Evolutionary conservation across 2,888 invertebrate genomes (phyloP), one percentile per base, ranked within the genome.

Genomic region (Philonicus albiceps): DNA sequence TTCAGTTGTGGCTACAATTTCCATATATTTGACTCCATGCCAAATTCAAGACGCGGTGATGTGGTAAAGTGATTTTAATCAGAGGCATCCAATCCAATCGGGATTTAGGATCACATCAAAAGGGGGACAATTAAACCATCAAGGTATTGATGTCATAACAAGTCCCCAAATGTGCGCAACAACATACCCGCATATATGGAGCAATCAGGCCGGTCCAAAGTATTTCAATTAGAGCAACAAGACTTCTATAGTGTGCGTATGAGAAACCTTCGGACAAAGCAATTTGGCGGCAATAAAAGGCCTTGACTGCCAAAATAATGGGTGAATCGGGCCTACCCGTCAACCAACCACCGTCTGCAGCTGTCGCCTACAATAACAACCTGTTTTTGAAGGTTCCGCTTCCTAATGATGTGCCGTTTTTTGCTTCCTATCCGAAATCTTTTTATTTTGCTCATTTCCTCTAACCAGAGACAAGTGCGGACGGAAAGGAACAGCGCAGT

Each of bases 391-490:
- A 31, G 34, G 31, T 64, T 81, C 55, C 81, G 55, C 30, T 81
- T 34, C 64, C 55, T 81, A 81, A 81, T 81, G 81, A 81, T 49
- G 81, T 31, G 34, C 64, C 53, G 55, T 81, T 81, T 34, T 37
- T 81, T 64, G 27, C 81, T 81, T 64, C 64, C 64, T 64, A 1
- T 7, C 27, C 64, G 13, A 64, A 81, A 55, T 55, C 55, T 81
- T 81, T 81, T 81, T 34, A 81, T 64, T 81, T 64, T 4, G 31
- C 55, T 81, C 81, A 81, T 64, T 81, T 81, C 81, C 81, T 81
- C 19, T 13, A 31, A 5, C 37, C 31, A 31, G 27, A 64, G 64
- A 64, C 64, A 64, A 64, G 64, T 64, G 64, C 64, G 8, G 64
- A 27, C 64, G 64, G 64, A 64, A 64, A 64, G 3, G 64, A 64